Evolutionary conservation across 2,888 invertebrate species (phyloP).

Genomic region (Globia sparganii): DNA sequence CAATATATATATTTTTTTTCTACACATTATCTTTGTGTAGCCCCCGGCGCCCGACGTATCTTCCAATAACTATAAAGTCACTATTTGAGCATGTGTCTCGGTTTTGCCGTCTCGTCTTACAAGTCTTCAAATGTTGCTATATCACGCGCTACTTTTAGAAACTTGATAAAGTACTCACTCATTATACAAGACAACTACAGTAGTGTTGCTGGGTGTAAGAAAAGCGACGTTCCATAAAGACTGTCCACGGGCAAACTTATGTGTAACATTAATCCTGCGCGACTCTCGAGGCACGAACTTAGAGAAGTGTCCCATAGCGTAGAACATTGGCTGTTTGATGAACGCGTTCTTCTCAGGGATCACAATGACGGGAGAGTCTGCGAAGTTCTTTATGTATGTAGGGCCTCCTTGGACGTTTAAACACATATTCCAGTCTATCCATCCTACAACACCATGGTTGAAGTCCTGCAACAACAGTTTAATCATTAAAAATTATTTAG

Average conservation of each 20-base stretch:
- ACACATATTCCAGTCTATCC: slow-evolving; percentile 98
- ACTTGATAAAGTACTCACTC: slow-evolving; percentile 71
- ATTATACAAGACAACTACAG: slow-evolving; percentile 82
- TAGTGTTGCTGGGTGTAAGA: slow-evolving; percentile 78
- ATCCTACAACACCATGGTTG: slow-evolving; percentile 94
- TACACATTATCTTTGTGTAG: background rate
- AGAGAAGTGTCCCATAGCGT: slow-evolving; percentile 95
- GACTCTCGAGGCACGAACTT: slow-evolving; percentile 72
- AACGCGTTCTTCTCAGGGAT: slow-evolving; percentile 91
- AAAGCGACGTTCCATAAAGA: slow-evolving; percentile 60
- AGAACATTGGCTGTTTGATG: slow-evolving; percentile 97
- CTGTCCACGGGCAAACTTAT: slow-evolving; percentile 16
- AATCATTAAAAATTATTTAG: background rate
- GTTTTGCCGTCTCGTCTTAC: background rate
- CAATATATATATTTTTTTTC: no score
- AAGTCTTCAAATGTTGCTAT: background rate
- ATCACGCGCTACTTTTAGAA: background rate
- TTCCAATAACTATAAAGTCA: background rate
- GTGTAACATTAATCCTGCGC: slow-evolving; percentile 29
- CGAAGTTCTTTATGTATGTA: slow-evolving; percentile 93
- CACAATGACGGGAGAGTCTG: slow-evolving; percentile 94
- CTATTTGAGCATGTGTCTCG: background rate
- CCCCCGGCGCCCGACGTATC: no score
- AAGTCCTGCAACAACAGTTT: slow-evolving; percentile 90
- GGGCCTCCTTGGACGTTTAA: slow-evolving; percentile 94